Percentiles rank a stretch among this genome's conserved stretches.
Evolutionary conservation across 1,140 invertebrate species (phyloP).

Genomic region (Aphelenchoides fujianensis): DNA sequence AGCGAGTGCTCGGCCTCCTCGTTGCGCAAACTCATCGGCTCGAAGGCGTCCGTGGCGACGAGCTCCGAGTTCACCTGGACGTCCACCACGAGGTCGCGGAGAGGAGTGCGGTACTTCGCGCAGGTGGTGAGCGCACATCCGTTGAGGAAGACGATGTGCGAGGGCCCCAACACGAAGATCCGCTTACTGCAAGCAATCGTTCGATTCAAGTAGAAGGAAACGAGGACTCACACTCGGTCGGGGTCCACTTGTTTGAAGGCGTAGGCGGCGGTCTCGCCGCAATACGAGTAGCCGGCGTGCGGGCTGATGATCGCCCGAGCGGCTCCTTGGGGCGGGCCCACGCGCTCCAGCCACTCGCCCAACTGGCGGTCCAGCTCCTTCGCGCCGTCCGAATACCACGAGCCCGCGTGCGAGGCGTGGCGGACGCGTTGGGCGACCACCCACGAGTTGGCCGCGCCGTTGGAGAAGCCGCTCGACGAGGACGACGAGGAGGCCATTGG

Average conservation of each 20-base stretch:
- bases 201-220: too few species aligned
- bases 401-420: slow-evolving; percentile 66
- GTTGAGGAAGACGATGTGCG: slow-evolving; percentile 85
- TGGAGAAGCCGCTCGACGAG: background rate
- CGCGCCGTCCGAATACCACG: slow-evolving; percentile 69
- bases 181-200: slow-evolving; percentile 68
- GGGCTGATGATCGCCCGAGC: slow-evolving; percentile 94
- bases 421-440: slow-evolving; percentile 48
- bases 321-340: slow-evolving; percentile 74
- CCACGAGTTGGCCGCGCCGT: background rate
- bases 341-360: slow-evolving; percentile 80
- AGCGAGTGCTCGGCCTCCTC: slow-evolving; percentile 74
- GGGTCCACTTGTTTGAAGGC: slow-evolving; percentile 95
- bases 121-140: slow-evolving; percentile 90
- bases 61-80: slow-evolving; percentile 70
- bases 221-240: slow-evolving; percentile 77
- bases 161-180: slow-evolving; percentile 94
- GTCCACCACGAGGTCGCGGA: slow-evolving; percentile 91
- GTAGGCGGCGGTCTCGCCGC: slow-evolving; percentile 88
- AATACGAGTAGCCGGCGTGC: slow-evolving; percentile 90
- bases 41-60: slow-evolving; percentile 76
- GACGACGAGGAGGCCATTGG: too few species aligned
- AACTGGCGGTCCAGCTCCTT: slow-evolving; percentile 80
- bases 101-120: slow-evolving; percentile 83
- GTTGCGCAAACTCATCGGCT: slow-evolving; percentile 73